These are phyloP conservation scores for Passerina amoena DNA, from an alignment of 2,113 vertebrate species.

Conservation along the genomic window DNA sequence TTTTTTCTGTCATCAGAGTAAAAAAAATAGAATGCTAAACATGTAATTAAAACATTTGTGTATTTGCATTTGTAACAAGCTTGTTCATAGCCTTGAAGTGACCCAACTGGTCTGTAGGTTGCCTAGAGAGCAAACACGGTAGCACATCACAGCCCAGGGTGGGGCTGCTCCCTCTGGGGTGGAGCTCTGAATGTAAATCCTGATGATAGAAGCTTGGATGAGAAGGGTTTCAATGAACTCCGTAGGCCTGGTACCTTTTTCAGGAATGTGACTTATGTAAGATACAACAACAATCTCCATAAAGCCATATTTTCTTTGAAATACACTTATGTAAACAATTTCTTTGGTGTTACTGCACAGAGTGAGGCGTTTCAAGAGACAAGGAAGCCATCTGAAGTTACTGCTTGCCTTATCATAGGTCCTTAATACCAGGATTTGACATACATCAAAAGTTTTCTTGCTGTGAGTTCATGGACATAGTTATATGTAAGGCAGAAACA, in stretches of 20 bases:
- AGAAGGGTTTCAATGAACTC: background rate
- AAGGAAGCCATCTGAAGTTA: background rate
- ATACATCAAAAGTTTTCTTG: background rate
- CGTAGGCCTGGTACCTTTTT: background rate
- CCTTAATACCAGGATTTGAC: slow-evolving; percentile 34
- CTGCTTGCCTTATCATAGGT: background rate
- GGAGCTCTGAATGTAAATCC: background rate
- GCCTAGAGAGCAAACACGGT: background rate
- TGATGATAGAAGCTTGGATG: background rate
- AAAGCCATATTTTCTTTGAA: background rate
- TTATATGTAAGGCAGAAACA: background rate
- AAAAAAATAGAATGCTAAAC: background rate
- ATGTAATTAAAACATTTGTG: background rate
- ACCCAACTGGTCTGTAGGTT: slow-evolving; percentile 45
- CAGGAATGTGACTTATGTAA: background rate
- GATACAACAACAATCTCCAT: background rate
- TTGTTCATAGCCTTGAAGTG: slow-evolving; percentile 8
- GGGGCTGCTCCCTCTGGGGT: background rate
- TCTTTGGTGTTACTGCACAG: background rate
- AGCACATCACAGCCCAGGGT: background rate
- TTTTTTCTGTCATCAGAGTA: background rate
- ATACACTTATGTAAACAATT: rapidly evolving
- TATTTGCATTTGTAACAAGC: background rate
- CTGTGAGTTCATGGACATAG: background rate
- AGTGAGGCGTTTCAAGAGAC: background rate